phyloP scores from a whole-genome alignment of 2,888 invertebrate species.

The Adineta ricciae region DNA sequence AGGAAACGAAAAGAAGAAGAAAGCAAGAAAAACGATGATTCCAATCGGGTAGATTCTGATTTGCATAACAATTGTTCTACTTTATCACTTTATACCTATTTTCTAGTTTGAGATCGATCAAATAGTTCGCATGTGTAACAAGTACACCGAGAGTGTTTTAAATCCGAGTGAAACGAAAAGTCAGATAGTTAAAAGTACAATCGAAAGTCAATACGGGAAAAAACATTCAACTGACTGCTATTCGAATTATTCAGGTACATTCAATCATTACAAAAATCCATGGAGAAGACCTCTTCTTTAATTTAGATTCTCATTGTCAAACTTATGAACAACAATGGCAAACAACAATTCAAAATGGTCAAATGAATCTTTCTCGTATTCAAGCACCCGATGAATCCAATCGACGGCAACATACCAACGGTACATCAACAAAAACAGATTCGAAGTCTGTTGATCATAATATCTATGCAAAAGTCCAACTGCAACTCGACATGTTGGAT shows the following conservation, averaged over 20 bases:
- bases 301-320: neutral
- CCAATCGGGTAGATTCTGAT: neutral
- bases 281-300: neutral
- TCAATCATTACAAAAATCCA: neutral
- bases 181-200: neutral
- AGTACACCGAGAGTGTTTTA: neutral
- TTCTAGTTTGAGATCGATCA: neutral
- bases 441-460: neutral
- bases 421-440: neutral
- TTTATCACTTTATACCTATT: neutral
- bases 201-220: neutral
- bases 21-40: neutral
- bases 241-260: neutral
- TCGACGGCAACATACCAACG: neutral
- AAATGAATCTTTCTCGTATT: neutral
- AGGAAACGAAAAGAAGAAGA: neutral
- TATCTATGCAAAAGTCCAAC: neutral
- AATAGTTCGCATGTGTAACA: neutral
- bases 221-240: neutral
- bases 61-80: no score
- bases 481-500: neutral
- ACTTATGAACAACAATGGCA: slow-evolving; percentile 7
- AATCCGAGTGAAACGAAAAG: neutral
- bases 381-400: neutral
- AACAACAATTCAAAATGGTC: neutral